phyloP scores from a whole-genome alignment of 2,888 invertebrate genomes.

The Aporophyla lueneburgensis region DNA sequence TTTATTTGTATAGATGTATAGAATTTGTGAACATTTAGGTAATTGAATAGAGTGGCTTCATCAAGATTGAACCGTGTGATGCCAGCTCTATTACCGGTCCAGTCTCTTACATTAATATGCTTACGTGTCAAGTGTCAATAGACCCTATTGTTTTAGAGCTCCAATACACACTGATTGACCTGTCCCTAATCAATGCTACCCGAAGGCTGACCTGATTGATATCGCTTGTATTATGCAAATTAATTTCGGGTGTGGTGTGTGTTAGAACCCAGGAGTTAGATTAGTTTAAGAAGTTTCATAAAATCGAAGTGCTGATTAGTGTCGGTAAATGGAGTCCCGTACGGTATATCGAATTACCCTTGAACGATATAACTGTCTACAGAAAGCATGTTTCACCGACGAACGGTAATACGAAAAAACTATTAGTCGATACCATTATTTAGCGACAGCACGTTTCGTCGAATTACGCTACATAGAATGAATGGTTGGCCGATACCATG shows the following conservation, averaged over 20 bases:
- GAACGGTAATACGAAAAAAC: no score
- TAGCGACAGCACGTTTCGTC: no score
- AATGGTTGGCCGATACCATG: no score
- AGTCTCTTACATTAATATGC: conserved; percentile 27
- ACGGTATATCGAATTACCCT: no score
- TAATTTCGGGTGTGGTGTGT: conserved; percentile 29
- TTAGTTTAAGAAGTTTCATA: conserved; percentile 16
- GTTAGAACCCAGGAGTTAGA: conserved; percentile 4
- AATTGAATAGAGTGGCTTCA: not conserved
- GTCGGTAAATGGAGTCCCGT: no score
- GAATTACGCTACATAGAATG: no score
- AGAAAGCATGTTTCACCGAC: no score
- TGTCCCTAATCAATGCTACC: conserved; percentile 38
- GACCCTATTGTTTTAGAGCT: conserved; percentile 41
- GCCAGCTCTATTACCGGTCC: conserved; percentile 28
- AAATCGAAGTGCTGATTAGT: not conserved
- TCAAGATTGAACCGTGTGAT: not conserved
- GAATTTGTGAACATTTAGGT: not conserved
- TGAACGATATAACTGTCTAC: no score
- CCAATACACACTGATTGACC: conserved; percentile 51
- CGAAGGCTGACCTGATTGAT: conserved; percentile 33
- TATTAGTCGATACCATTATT: no score
- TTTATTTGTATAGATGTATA: no score
- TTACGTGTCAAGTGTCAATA: conserved; percentile 41
- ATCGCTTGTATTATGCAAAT: conserved; percentile 41